phyloP scores from a whole-genome alignment of 2,888 invertebrate species.

The Phyto melanocephala region DNA sequence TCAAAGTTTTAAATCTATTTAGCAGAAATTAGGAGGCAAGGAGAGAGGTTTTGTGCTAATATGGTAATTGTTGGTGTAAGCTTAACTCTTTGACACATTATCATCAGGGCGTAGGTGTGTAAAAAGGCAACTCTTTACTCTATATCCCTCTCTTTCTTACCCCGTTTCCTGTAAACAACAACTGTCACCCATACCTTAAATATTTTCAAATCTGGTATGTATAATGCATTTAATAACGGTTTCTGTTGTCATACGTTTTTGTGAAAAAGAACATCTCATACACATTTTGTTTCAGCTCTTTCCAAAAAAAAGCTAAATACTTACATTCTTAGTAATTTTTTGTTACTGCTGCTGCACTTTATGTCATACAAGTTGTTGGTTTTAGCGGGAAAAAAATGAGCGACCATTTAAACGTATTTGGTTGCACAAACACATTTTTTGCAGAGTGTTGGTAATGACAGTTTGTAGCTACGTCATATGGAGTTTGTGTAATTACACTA shows the following conservation, averaged over 20 bases:
- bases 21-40: not conserved
- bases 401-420: constrained; percentile 10
- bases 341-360: not conserved
- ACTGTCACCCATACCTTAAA: constrained; percentile 40
- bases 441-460: constrained; percentile 65
- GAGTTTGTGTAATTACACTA: constrained; percentile 78
- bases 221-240: constrained; percentile 55
- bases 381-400: not conserved
- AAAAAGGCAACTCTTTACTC: constrained; percentile 11
- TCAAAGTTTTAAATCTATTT: not conserved
- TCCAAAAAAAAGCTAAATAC: too few relatives aligned
- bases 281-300: not conserved
- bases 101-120: constrained; percentile 38
- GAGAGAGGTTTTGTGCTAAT: constrained; percentile 35
- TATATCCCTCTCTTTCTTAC: not conserved
- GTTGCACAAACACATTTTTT: constrained; percentile 44
- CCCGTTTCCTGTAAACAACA: not conserved
- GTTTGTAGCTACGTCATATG: constrained; percentile 71
- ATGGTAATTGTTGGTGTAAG: constrained; percentile 64
- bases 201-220: constrained; percentile 31
- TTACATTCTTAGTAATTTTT: constrained; percentile 28
- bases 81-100: constrained; percentile 61
- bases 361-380: not conserved
- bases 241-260: constrained; percentile 10
- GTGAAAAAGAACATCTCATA: not conserved